These are phyloP conservation scores for Triplophysa dalaica DNA, from an alignment of 2,113 vertebrate species.

Conservation along the genomic window DNA sequence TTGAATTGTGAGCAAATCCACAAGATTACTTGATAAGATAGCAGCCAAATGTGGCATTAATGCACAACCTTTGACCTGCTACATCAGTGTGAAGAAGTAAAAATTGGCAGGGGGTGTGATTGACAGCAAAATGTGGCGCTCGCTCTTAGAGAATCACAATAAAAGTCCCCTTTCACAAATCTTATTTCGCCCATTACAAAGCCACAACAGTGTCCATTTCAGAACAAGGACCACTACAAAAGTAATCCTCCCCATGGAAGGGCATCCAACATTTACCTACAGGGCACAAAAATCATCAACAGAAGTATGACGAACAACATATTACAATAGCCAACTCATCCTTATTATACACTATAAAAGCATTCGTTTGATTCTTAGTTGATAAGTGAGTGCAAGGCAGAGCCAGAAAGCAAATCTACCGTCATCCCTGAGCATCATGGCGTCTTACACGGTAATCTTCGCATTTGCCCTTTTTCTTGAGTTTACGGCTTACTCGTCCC, in stretches of 20 bases:
- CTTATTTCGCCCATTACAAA: constrained; percentile 48
- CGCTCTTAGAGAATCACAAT: constrained; percentile 29
- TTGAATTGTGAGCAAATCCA: neutral
- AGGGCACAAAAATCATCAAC: neutral
- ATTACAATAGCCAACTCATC: neutral
- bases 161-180: constrained; percentile 40
- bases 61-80: constrained; percentile 47
- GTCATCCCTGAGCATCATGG: constrained; percentile 67
- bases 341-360: constrained; percentile 62
- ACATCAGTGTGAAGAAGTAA: neutral
- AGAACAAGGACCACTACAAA: constrained; percentile 2
- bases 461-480: constrained; percentile 81
- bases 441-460: constrained; percentile 73
- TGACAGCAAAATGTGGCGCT: constrained; percentile 12
- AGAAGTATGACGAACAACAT: neutral
- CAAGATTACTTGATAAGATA: neutral
- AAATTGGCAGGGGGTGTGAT: constrained; percentile 22
- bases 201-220: neutral
- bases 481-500: constrained; percentile 70
- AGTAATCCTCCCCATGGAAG: constrained; percentile 27
- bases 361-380: neutral
- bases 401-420: constrained; percentile 29
- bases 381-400: neutral
- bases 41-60: neutral
- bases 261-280: neutral